These are phyloP conservation scores for Pachypeltis micranthus DNA, from an alignment of 1,140 invertebrate species.

Conservation along the genomic window DNA sequence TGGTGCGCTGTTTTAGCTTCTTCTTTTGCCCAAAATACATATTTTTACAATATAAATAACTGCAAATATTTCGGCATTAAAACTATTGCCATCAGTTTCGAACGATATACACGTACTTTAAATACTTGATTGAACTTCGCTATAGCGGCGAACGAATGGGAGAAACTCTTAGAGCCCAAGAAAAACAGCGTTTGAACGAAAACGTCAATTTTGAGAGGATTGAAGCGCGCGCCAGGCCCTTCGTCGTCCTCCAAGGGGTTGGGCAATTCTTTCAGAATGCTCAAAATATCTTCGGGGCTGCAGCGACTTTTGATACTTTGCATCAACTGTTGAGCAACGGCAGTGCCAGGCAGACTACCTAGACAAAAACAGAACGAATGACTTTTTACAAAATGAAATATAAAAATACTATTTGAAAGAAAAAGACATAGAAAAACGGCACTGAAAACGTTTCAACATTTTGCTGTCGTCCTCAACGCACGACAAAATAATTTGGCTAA, in stretches of 20 bases:
- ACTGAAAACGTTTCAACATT: too few relatives aligned
- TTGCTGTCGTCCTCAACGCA: too few relatives aligned
- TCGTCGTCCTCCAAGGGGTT: conserved; percentile 58
- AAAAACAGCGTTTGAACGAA: conserved; percentile 91
- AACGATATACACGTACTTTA: conserved; percentile 53
- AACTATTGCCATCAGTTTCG: background rate
- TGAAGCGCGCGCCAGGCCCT: conserved; percentile 50
- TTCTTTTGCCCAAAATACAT: too few relatives aligned
- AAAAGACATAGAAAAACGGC: too few relatives aligned
- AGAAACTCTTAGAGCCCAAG: conserved; percentile 91
- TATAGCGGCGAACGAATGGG: conserved; percentile 94
- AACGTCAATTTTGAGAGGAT: conserved; percentile 90
- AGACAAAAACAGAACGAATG: conserved; percentile 29
- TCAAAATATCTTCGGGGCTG: conserved; percentile 80
- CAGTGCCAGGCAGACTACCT: conserved; percentile 69
- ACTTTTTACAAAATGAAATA: too few relatives aligned
- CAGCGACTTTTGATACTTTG: conserved; percentile 77
- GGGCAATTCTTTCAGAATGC: conserved; percentile 73
- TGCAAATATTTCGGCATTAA: background rate
- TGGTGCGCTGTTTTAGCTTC: too few relatives aligned
- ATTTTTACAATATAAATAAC: background rate
- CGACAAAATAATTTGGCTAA: too few relatives aligned
- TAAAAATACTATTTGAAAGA: too few relatives aligned
- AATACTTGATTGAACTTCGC: conserved; percentile 93
- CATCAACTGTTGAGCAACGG: conserved; percentile 71